A percentile compares a stretch with the other conserved stretches of the same genome.
Evolutionary conservation across 2,888 invertebrate species (phyloP).

Genomic region (Lomographa bimaculata): DNA sequence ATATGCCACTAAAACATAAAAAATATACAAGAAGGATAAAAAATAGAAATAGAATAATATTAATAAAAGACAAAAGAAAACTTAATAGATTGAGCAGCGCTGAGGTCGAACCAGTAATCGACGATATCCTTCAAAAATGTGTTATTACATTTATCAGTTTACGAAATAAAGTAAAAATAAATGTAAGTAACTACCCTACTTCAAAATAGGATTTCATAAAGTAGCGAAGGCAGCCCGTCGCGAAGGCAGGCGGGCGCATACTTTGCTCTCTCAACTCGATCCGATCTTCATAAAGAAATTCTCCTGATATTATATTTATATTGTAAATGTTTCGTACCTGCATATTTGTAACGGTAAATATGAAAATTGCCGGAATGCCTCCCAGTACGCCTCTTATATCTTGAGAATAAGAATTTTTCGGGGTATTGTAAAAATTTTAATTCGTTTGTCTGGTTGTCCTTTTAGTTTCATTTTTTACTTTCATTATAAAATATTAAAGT

Average conservation of each 20-base stretch:
- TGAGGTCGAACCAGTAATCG: too few relatives aligned
- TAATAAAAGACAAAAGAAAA: too few relatives aligned
- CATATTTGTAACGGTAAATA: conserved; percentile 84
- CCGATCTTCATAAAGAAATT: conserved; percentile 84
- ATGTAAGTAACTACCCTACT: conserved; percentile 7
- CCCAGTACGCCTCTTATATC: conserved; percentile 65
- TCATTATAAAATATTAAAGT: too few relatives aligned
- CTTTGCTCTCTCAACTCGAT: conserved; percentile 77
- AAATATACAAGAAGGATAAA: too few relatives aligned
- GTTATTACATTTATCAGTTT: too few relatives aligned
- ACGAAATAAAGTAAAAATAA: conserved; percentile 16
- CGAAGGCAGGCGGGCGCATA: conserved; percentile 60
- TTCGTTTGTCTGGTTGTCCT: conserved; percentile 39
- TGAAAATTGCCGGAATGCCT: conserved; percentile 82
- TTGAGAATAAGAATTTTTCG: conserved; percentile 72
- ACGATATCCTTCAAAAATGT: too few relatives aligned
- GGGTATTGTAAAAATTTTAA: conserved; percentile 70
- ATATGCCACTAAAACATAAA: too few relatives aligned
- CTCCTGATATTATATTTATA: conserved; percentile 84
- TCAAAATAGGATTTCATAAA: conserved; percentile 45
- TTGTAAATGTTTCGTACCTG: conserved; percentile 82
- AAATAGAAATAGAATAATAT: too few relatives aligned
- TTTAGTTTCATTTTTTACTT: too few relatives aligned
- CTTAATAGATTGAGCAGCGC: too few relatives aligned
- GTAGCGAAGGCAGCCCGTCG: conserved; percentile 55